A percentile compares a stretch with the other conserved stretches of the same genome.
Evolutionary conservation across 1,140 invertebrate species (phyloP).

Genomic region (Mycetomoellerius zeteki): DNA sequence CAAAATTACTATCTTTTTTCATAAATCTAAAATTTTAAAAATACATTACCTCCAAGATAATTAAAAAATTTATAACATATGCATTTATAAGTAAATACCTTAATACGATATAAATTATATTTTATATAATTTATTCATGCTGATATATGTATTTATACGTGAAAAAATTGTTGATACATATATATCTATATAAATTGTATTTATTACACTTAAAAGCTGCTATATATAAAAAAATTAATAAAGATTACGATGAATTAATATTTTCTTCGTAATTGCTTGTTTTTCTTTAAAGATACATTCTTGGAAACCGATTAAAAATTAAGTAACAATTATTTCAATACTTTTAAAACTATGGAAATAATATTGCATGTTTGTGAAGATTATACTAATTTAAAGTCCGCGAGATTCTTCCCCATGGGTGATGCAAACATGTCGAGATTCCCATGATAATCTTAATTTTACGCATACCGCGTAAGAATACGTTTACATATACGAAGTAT

Average conservation of each 20-base stretch:
- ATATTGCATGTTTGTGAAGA: constrained; percentile 7
- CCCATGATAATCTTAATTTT: constrained; percentile 39
- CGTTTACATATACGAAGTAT: neutral
- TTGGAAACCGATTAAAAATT: neutral
- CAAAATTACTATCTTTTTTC: neutral
- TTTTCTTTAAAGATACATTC: neutral
- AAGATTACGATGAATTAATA: neutral
- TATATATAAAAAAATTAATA: neutral
- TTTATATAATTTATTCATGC: neutral
- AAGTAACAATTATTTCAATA: constrained; percentile 12
- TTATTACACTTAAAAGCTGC: neutral
- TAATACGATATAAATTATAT: neutral
- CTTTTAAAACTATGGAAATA: neutral
- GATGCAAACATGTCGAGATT: constrained; percentile 16
- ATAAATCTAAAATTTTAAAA: neutral
- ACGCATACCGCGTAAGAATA: constrained; percentile 3
- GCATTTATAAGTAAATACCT: neutral
- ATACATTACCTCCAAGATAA: neutral
- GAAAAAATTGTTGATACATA: neutral
- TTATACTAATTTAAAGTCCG: neutral
- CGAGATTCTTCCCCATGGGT: neutral
- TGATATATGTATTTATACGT: neutral
- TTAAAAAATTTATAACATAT: neutral
- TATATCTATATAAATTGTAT: no score
- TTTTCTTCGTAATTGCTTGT: neutral